These are phyloP conservation scores for Kryptolebias marmoratus DNA, from an alignment of 2,113 vertebrate species.

Conservation along the genomic window DNA sequence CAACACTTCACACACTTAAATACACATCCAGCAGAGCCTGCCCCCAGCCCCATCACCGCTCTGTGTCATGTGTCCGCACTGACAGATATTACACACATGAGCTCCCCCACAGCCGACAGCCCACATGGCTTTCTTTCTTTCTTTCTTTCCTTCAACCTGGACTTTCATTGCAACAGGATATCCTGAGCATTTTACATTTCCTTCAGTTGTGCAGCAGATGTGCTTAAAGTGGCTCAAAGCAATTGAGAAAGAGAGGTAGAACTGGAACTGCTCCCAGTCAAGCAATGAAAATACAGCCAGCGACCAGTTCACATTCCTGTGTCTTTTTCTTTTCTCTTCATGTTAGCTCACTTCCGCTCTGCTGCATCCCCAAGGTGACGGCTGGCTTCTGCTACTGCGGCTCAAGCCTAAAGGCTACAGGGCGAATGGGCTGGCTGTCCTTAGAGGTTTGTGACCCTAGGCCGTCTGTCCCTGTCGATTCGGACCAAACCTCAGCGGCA, in stretches of 20 bases:
- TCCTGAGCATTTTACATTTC: constrained; percentile 78
- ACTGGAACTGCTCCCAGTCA: constrained; percentile 40
- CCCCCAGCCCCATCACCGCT: constrained; percentile 31
- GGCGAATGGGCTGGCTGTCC: constrained; percentile 49
- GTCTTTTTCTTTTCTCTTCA: constrained; percentile 68
- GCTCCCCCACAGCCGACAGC: constrained; percentile 40
- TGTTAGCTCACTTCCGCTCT: constrained; percentile 63
- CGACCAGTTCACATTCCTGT: constrained; percentile 50
- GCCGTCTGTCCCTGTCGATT: constrained; percentile 65
- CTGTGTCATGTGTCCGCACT: constrained; percentile 55
- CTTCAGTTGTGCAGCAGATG: constrained; percentile 78
- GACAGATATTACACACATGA: constrained; percentile 58
- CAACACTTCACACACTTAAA: constrained; percentile 44
- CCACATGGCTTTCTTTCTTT: constrained; percentile 12
- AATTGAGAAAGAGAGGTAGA: constrained; percentile 29
- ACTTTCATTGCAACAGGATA: constrained; percentile 78
- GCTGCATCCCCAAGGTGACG: constrained; percentile 64
- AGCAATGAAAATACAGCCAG: constrained; percentile 35
- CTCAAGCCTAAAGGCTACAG: constrained; percentile 57
- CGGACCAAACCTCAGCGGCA: constrained; percentile 59
- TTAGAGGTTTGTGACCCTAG: constrained; percentile 59
- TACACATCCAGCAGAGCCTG: constrained; percentile 21
- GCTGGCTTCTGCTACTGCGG: constrained; percentile 45
- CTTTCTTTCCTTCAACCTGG: constrained; percentile 67
- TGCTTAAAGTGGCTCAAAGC: constrained; percentile 53